Evolutionary conservation across 2,797 vertebrate species (phyloP).

Genomic region (Taeniopygia guttata): DNA sequence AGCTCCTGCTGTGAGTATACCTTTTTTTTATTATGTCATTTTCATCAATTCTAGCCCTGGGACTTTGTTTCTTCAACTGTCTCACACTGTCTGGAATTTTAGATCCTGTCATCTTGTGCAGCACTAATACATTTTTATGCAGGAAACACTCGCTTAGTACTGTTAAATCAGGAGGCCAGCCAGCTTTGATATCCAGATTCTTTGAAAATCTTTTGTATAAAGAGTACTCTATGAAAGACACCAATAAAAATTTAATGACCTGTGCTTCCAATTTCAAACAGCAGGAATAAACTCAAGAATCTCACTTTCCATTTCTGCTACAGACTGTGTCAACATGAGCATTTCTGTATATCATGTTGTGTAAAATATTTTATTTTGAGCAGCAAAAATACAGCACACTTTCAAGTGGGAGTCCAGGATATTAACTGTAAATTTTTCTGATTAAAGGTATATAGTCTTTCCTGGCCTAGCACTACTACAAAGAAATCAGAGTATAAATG

Average conservation of each 20-base stretch:
- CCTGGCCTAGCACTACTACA: neutral
- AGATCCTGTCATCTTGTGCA: constrained; percentile 15
- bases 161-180: constrained; percentile 41
- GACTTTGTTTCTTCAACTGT: constrained; percentile 42
- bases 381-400: neutral
- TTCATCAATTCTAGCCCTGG: constrained; percentile 7
- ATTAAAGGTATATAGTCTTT: neutral
- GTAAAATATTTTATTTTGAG: neutral
- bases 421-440: neutral
- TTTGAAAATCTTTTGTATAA: constrained; percentile 58
- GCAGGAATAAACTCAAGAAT: neutral
- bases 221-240: constrained; percentile 26
- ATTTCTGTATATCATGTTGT: neutral
- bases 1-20: neutral
- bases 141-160: constrained; percentile 55
- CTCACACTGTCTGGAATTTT: constrained; percentile 39
- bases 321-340: neutral
- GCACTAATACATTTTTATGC: constrained; percentile 23
- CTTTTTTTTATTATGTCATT: constrained; percentile 20
- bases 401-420: neutral
- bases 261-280: neutral
- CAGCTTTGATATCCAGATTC: constrained; percentile 46
- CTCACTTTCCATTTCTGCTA: constrained; percentile 22
- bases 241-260: constrained; percentile 57
- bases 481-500: neutral